Evolutionary conservation across 2,113 vertebrate species (phyloP).

Genomic region (Tachysurus vachellii): DNA sequence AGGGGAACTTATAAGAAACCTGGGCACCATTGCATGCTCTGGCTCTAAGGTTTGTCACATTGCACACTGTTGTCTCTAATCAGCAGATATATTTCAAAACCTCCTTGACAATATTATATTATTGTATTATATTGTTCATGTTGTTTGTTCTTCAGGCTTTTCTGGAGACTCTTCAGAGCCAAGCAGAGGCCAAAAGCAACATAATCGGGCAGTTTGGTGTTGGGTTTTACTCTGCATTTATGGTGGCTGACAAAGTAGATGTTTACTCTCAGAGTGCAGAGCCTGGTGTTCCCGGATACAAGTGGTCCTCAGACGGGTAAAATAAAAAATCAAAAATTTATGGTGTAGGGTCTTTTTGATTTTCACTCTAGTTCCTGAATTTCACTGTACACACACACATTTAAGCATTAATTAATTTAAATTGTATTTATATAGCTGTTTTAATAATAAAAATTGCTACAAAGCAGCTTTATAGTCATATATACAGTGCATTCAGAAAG

Average conservation of each 20-base stretch:
- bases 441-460: neutral
- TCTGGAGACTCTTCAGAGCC: slow-evolving; percentile 85
- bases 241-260: slow-evolving; percentile 89
- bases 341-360: neutral
- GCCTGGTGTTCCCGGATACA: slow-evolving; percentile 75
- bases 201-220: slow-evolving; percentile 98
- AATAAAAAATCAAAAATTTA: slow-evolving; percentile 25
- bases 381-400: neutral
- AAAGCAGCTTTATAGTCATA: neutral
- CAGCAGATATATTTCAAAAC: neutral
- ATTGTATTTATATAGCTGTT: neutral
- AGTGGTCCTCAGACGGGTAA: slow-evolving; percentile 95
- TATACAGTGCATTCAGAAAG: no score
- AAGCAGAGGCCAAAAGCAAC: slow-evolving; percentile 85
- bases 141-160: slow-evolving; percentile 78
- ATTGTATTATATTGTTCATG: neutral
- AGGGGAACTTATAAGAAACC: slow-evolving; percentile 88
- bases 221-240: slow-evolving; percentile 97
- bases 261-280: slow-evolving; percentile 83
- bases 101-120: neutral
- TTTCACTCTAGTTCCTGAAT: neutral
- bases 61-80: neutral
- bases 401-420: neutral
- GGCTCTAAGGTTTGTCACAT: slow-evolving; percentile 86
- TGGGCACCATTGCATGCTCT: slow-evolving; percentile 93